Base-by-base conservation (phyloP, 2,888 invertebrate genomes). In the Eudemis profundana region DNA sequence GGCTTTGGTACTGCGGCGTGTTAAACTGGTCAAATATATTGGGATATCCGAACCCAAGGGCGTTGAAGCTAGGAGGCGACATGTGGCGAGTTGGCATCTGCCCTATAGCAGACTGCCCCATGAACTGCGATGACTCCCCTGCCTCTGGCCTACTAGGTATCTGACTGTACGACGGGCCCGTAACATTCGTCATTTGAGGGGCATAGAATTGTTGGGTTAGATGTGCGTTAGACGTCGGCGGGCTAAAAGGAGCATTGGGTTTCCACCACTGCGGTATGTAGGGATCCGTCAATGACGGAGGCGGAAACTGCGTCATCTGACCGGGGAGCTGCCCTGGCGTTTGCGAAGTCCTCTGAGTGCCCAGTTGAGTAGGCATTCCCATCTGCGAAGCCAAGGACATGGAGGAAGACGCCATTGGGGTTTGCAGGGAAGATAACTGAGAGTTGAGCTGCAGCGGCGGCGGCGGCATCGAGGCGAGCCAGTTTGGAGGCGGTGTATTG, bases 61-160 rank as follows among this genome's bases (percentile, higher is more conserved):
- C 85, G 67, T 85, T 93, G 68, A 86, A 89, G 54, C 82, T 87
- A 0, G 87, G 85, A 0, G 89, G 81, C 1, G 84, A 42, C 36
- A 81, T 86, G 68, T 87, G 90, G 14, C 89, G 57, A 0, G 81
- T 78, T 21, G 84, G 87, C 51, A 89, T 70, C 53, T 88, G 89
- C 0, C 87, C 87, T 1, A 87, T 82, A 0, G 84, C 74, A 0
- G 85, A 74, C 15, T 85, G 63, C 8, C 56, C 87, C 17, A 82
- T 33, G 68, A 84, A 78, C 0, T 78, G 74, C 50, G 77, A 78
- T 1, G 51, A 74, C 8, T 75, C 72, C 7, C 38, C 8, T 10
- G 50, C 1, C 14, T 15, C 21, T 1, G 61, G 10, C 42, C 42
- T 51, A 0, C 29, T 14, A 54, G 76, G 82, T 33, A 78, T 65